Evolutionary conservation across 2,113 vertebrate species (phyloP).

Genomic region (Phrynosoma platyrhinos): DNA sequence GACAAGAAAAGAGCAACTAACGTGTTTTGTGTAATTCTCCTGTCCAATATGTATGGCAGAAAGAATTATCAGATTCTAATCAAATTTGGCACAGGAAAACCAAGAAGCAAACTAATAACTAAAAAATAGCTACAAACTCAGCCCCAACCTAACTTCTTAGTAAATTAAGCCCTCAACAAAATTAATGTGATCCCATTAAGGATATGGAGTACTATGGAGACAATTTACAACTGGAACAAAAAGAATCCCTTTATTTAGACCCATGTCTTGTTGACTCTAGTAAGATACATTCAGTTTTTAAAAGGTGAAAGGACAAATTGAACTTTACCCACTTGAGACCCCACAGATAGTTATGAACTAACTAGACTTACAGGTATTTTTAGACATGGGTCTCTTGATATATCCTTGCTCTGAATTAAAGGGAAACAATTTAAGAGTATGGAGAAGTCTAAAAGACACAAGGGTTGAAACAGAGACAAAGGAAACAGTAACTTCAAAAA

Average conservation of each 20-base stretch:
- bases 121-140: background rate
- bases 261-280: background rate
- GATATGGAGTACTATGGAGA: background rate
- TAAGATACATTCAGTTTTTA: background rate
- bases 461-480: background rate
- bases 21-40: background rate
- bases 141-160: background rate
- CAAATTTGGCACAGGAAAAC: background rate
- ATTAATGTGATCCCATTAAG: background rate
- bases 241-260: background rate
- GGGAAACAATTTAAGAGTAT: background rate
- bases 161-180: no score
- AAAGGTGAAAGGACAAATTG: background rate
- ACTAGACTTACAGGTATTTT: background rate
- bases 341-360: background rate
- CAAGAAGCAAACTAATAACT: background rate
- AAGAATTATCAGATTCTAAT: background rate
- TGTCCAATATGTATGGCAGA: background rate
- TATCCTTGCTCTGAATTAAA: slow-evolving; percentile 10
- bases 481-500: background rate
- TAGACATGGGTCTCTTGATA: background rate
- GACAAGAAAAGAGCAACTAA: background rate
- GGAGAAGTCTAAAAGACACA: slow-evolving; percentile 29
- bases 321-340: background rate
- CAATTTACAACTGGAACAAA: background rate